phyloP scores from a whole-genome alignment of 2,888 invertebrate genomes.

The Ypsolopha sequella region DNA sequence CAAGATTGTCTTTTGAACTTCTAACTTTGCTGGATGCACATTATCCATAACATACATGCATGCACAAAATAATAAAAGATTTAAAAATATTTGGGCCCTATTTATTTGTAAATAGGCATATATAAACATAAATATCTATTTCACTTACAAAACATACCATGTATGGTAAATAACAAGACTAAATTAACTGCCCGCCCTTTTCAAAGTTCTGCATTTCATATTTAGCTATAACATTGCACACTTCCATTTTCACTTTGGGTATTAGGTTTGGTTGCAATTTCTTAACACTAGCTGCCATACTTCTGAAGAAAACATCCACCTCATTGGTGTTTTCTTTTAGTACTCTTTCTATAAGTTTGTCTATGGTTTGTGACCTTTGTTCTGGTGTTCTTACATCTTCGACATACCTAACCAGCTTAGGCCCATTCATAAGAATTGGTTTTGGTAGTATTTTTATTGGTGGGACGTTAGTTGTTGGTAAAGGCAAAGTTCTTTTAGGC shows the following conservation, averaged over 20 bases:
- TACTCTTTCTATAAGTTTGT: slow-evolving; percentile 56
- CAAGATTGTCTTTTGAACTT: no score
- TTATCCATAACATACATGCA: no score
- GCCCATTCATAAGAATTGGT: slow-evolving; percentile 43
- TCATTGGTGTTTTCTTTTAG: slow-evolving; percentile 60
- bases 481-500: slow-evolving; percentile 34
- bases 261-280: slow-evolving; percentile 60
- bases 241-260: slow-evolving; percentile 65
- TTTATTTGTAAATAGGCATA: not conserved
- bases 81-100: no score
- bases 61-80: no score
- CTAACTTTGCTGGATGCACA: no score
- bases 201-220: slow-evolving; percentile 65
- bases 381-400: slow-evolving; percentile 30
- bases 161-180: not conserved
- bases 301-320: slow-evolving; percentile 60
- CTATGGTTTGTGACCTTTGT: slow-evolving; percentile 45
- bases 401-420: slow-evolving; percentile 44
- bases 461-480: slow-evolving; percentile 32
- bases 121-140: not conserved
- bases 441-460: slow-evolving; percentile 61
- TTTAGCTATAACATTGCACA: slow-evolving; percentile 62
- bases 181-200: slow-evolving; percentile 14
- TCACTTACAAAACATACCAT: not conserved
- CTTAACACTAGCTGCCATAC: slow-evolving; percentile 64